Base-by-base conservation (phyloP, 1,140 invertebrate genomes). In the Caenorhabditis briggsae region DNA sequence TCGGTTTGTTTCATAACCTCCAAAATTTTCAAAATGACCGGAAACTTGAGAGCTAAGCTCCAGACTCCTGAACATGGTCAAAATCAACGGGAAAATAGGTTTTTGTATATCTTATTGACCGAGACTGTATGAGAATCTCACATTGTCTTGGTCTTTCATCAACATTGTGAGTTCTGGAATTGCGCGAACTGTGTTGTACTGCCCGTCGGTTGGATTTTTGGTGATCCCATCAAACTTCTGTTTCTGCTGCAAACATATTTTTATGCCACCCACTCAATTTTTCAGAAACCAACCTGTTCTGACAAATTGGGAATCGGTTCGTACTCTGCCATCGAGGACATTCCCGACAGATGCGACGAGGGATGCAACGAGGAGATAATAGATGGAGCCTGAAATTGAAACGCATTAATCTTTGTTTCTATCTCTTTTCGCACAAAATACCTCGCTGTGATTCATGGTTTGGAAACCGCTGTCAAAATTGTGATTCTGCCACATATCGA, bases 371-470 rank as follows among this genome's bases (percentile, higher is more conserved):
- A 78, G 5, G 70, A 78, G 23, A 78, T 78, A 78, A 78, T 78
- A 50, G 70, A 78, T 78, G 70, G 70, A 78, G 70, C 70, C 70
- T 78, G 46, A 78, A 78, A 50, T 78, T 23, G 70, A 78, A 78
- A 78, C 70, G n/a, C 70, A 78, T 78, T 53, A 78, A 78, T 78
- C 70, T 48, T 78, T 50, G 70, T 78, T 50, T 78, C 70, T 78
- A 50, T 78, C 43, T 78, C 70, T 78, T 53, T 18, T 50, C 46
- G n/a, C 20, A 6, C 11, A 25, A 11, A 25, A 18, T 78, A 78
- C 70, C 70, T 78, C 70, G 46, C 70, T 78, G 70, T 78, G 70
- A 78, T 78, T 78, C 70, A 78, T 78, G 16, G 70, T 78, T 78
- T 78, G 70, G 20, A 78, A 78, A 78, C 70, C 70, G 70, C 70